Percentiles rank a stretch among this genome's conserved stretches.
These are phyloP conservation scores for Dynastes grantii DNA, from an alignment of 2,888 invertebrate genomes.

Conservation along the genomic window DNA sequence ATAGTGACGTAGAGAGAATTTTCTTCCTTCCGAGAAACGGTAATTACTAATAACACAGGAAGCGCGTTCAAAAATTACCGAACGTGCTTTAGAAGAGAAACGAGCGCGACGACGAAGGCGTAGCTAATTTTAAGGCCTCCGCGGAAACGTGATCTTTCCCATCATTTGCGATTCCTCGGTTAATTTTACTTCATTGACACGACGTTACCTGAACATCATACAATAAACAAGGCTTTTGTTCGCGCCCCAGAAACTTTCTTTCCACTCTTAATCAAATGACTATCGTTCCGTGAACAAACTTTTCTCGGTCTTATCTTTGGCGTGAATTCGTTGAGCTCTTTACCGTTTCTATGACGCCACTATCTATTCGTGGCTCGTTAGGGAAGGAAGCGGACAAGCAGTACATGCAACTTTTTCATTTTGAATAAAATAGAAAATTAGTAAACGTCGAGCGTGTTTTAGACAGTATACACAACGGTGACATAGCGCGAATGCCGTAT, in stretches of 20 bases:
- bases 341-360: neutral
- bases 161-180: slow-evolving; percentile 19
- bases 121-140: slow-evolving; percentile 22
- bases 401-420: slow-evolving; percentile 16
- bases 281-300: slow-evolving; percentile 28
- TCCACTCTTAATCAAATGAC: slow-evolving; percentile 35
- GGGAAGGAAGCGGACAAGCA: neutral
- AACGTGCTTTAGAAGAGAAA: slow-evolving; percentile 21
- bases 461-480: slow-evolving; percentile 24
- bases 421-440: slow-evolving; percentile 34
- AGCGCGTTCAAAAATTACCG: slow-evolving; percentile 38
- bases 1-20: slow-evolving; percentile 20
- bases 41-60: slow-evolving; percentile 32
- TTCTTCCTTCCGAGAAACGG: slow-evolving; percentile 14
- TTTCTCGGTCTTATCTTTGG: slow-evolving; percentile 22
- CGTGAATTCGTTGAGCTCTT: slow-evolving; percentile 23
- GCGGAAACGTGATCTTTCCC: slow-evolving; percentile 18
- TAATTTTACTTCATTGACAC: slow-evolving; percentile 36
- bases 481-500: slow-evolving; percentile 2
- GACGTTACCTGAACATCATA: slow-evolving; percentile 27
- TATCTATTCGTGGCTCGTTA: neutral
- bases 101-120: slow-evolving; percentile 1
- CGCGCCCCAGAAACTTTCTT: slow-evolving; percentile 21
- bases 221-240: slow-evolving; percentile 40
- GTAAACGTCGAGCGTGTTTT: slow-evolving; percentile 21